Evolutionary conservation across 1,140 invertebrate species (phyloP), one percentile per base, ranked within the genome.

Genomic region (Dendrolimus punctatus): DNA sequence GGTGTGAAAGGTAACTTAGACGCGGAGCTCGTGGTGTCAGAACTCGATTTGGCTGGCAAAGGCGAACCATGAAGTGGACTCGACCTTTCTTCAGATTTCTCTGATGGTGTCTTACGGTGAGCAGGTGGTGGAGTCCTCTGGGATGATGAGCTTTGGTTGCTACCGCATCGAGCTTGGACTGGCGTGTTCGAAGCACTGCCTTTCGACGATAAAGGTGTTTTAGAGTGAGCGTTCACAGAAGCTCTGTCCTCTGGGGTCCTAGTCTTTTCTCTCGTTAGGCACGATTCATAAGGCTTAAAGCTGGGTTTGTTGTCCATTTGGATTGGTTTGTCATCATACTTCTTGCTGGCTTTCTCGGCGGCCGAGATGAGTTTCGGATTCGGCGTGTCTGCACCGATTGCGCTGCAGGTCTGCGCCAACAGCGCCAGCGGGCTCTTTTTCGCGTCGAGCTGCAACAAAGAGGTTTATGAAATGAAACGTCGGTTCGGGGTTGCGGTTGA

Each of bases 391-490:
- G 95, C 94, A 54, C 97, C 97, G 73, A 98, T 98, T 79, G 96
- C 96, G 76, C 95, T 97, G 89, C 97, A 98, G 43, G 96, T 98
- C 84, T 98, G 96, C 37, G 96, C 96, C 61, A 98, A 88, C 38
- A 98, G 88, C 38, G 96, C 96, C 75, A 98, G 88, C 8, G 97
- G 97, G 88, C 95, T 97, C 85, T 97, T 97, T 89, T 98, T 98
- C 50, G 95, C 95, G 86, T 98, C 96, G 90, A 98, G 90, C 96
- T 98, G 91, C 55, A 93, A 94, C 80, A 88, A 87, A 85, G 88
- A 79, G 79, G 72, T 84, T 78, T 85, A 83, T 85, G 81, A 79
- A 82, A 83, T 84, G 75, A 83, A 85, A 83, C 70, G 75, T 79
- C 78, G 71, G 74, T 71, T 66, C 59, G 66, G 68, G 69, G 66